Conservation (phyloP, 2,797 vertebrate genomes). For the Macroramphosus scolopax region DNA sequence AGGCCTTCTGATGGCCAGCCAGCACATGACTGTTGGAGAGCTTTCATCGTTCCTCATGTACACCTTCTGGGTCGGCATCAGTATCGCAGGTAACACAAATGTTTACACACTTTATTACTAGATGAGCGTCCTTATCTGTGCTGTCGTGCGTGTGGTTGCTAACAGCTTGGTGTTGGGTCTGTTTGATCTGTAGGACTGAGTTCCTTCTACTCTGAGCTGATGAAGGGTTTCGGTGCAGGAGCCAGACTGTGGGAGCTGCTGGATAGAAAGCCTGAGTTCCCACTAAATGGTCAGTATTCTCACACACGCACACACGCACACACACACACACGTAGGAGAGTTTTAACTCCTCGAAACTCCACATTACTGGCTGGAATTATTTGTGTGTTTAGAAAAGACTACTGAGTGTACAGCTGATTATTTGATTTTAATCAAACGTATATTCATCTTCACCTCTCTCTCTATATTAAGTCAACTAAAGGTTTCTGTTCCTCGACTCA, state of each 20-base stretch:
- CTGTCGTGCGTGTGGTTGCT: too few species aligned
- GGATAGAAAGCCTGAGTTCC: conserved; percentile 87
- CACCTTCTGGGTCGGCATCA: conserved; percentile 97
- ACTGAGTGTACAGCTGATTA: too few species aligned
- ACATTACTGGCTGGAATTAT: too few species aligned
- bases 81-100: conserved; percentile 85
- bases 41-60: conserved; percentile 98
- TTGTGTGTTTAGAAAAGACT: too few species aligned
- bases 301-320: not conserved
- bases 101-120: not conserved
- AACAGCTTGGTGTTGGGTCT: not conserved
- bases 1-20: conserved; percentile 88
- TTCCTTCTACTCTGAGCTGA: conserved; percentile 96
- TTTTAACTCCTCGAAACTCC: too few species aligned
- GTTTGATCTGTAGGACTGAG: conserved; percentile 82
- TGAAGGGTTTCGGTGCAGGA: conserved; percentile 97
- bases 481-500: too few species aligned
- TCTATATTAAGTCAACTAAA: too few species aligned
- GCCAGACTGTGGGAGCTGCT: conserved; percentile 91
- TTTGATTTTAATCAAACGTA: too few species aligned
- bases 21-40: conserved; percentile 94
- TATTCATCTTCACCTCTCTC: too few species aligned
- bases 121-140: too few species aligned
- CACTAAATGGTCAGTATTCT: conserved; percentile 81
- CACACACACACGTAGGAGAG: too few species aligned